Conservation (phyloP, 2,113 vertebrate species). For the Asarcornis scutulata region DNA sequence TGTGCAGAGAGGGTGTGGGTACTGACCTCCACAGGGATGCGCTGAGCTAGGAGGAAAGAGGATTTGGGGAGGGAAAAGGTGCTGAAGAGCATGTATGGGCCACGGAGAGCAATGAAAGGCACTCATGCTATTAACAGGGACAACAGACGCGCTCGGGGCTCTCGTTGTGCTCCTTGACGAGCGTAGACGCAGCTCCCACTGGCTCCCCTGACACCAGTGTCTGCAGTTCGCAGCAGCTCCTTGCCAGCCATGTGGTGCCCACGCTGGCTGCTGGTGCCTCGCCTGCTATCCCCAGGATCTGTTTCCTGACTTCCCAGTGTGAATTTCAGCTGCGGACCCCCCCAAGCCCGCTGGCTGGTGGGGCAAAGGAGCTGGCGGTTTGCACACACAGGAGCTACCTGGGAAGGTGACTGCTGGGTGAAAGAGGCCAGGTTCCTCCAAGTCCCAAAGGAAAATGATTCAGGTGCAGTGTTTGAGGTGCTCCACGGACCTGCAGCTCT, state of each 20-base stretch:
- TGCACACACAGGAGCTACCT: neutral
- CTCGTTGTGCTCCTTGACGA: neutral
- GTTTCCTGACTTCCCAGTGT: neutral
- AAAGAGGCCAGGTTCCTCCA: neutral
- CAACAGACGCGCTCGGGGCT: rapidly evolving
- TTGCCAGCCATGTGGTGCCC: rapidly evolving
- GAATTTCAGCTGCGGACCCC: neutral
- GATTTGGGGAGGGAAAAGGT: neutral
- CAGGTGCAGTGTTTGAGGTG: rapidly evolving
- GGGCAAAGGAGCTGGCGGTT: neutral
- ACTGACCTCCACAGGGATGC: rapidly evolving
- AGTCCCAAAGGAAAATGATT: neutral
- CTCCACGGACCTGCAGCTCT: rapidly evolving
- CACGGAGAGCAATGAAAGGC: neutral
- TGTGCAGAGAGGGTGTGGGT: rapidly evolving
- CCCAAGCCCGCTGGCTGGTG: neutral
- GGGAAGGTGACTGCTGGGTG: neutral
- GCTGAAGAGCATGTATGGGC: neutral
- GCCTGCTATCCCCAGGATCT: rapidly evolving
- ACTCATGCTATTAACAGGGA: rapidly evolving
- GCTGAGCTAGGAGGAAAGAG: rapidly evolving
- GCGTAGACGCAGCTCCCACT: neutral
- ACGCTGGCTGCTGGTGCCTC: neutral
- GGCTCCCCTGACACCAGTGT: neutral
- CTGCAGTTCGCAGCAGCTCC: neutral